These are phyloP conservation scores for Drosophila bunnanda DNA, from an alignment of 2,888 invertebrate genomes.

Conservation along the genomic window DNA sequence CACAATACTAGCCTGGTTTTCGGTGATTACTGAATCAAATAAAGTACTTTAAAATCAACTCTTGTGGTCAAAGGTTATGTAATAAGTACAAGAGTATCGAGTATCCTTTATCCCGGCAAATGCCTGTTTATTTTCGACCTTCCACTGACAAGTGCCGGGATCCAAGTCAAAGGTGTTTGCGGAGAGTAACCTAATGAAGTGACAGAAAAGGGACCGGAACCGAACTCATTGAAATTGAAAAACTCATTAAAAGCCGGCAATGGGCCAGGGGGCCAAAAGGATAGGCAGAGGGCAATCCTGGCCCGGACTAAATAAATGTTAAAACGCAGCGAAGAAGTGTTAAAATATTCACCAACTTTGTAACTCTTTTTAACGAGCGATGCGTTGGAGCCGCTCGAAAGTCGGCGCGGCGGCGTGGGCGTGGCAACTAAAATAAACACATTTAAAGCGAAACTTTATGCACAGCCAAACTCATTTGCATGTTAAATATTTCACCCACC, in stretches of 20 bases:
- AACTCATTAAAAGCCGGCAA: constrained; percentile 63
- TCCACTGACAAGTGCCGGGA: constrained; percentile 14
- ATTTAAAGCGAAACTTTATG: constrained; percentile 80
- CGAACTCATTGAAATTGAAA: constrained; percentile 59
- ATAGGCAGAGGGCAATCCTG: constrained; percentile 27
- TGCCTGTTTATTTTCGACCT: constrained; percentile 17
- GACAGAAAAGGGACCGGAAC: constrained; percentile 40
- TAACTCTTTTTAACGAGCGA: constrained; percentile 78
- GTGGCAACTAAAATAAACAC: constrained; percentile 79
- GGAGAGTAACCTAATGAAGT: constrained; percentile 41
- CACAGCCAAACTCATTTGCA: constrained; percentile 79
- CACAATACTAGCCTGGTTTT: too few relatives aligned
- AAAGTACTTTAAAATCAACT: neutral
- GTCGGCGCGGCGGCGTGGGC: constrained; percentile 34
- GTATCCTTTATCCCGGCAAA: constrained; percentile 7
- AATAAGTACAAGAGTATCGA: neutral
- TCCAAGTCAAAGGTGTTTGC: constrained; percentile 32
- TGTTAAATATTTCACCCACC: constrained; percentile 74
- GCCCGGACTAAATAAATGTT: constrained; percentile 74
- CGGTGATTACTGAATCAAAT: too few relatives aligned
- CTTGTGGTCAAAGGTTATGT: neutral
- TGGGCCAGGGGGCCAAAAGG: constrained; percentile 4
- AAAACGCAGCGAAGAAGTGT: constrained; percentile 74
- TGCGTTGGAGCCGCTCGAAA: constrained; percentile 31
- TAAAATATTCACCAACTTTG: constrained; percentile 80